Conservation (phyloP, 2,113 vertebrate genomes). For the Scomber scombrus region DNA sequence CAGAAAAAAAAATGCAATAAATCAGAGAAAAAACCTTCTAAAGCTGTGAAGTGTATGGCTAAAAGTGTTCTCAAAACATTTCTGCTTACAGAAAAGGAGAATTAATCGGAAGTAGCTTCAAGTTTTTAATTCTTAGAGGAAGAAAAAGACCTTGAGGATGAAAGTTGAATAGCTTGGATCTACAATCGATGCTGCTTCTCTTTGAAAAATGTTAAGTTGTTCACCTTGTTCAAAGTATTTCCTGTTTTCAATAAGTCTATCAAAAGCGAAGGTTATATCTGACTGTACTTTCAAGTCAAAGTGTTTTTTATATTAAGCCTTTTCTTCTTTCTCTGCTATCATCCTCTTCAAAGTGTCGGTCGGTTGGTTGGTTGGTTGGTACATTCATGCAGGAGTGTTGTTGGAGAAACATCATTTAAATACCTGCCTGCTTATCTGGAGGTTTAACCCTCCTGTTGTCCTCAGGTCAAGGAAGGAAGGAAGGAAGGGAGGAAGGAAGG, state of each 20-base stretch:
- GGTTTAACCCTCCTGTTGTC: too few relatives aligned
- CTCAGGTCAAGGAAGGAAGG: too few relatives aligned
- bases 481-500: too few relatives aligned
- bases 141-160: not conserved
- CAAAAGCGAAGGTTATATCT: too few relatives aligned
- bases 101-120: not conserved
- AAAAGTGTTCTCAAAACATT: too few relatives aligned
- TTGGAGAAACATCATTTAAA: not conserved
- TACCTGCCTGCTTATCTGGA: not conserved
- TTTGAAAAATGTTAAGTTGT: not conserved
- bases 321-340: not conserved
- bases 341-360: not conserved
- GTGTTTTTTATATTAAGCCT: not conserved
- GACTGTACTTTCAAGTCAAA: too few relatives aligned
- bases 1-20: not conserved
- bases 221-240: not conserved
- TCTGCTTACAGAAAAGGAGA: not conserved
- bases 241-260: too few relatives aligned
- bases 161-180: not conserved
- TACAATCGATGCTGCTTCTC: not conserved
- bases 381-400: too few relatives aligned
- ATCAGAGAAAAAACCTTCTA: not conserved
- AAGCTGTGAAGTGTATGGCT: not conserved
- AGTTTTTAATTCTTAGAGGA: not conserved
- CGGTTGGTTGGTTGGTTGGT: too few relatives aligned